A percentile compares a stretch with the other conserved stretches of the same genome.
Conservation (phyloP, 2,888 invertebrate genomes). For the Syrphus vitripennis region DNA sequence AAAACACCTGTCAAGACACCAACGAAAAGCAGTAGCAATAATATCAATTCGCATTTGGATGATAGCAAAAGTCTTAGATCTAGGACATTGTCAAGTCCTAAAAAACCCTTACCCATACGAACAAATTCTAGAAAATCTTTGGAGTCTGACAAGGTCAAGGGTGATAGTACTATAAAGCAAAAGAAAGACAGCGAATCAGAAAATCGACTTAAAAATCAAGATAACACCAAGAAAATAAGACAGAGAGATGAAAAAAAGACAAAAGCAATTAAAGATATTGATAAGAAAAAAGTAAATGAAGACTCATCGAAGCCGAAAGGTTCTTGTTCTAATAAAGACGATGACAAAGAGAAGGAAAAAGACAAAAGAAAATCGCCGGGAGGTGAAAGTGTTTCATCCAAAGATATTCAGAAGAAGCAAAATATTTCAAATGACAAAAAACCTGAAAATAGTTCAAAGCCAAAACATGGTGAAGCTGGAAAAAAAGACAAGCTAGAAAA, state of each 20-base stretch:
- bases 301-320: background rate
- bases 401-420: background rate
- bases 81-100: background rate
- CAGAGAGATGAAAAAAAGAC: background rate
- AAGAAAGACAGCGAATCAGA: background rate
- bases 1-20: slow-evolving; percentile 17
- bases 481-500: background rate
- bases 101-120: background rate
- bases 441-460: slow-evolving; percentile 5
- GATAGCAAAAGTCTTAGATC: slow-evolving; percentile 38
- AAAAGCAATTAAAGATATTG: background rate
- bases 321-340: background rate
- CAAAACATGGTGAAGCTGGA: background rate
- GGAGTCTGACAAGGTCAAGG: background rate
- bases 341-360: background rate
- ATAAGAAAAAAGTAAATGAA: background rate
- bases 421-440: background rate
- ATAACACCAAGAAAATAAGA: background rate
- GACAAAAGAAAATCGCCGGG: background rate
- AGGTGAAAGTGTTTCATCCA: background rate
- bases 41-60: background rate
- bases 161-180: background rate
- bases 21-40: background rate
- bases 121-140: background rate
- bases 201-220: background rate